Base-by-base conservation (phyloP, 2,113 vertebrate genomes). In the Empidonax traillii region DNA sequence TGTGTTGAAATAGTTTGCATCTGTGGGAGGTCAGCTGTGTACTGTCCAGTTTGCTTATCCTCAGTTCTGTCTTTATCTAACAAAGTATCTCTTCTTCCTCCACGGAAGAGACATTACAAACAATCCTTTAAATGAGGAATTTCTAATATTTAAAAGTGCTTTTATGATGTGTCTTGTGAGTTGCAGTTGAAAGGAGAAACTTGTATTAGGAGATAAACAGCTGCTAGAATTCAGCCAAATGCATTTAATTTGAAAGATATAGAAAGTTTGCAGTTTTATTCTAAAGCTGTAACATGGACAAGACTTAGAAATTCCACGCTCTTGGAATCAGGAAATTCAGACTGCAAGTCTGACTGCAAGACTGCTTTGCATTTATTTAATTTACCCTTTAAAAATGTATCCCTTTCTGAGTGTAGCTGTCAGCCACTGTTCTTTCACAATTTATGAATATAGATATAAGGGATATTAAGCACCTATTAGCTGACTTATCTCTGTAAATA, bases 401-500 rank as follows among this genome's bases (percentile, higher is more conserved):
- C 3, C 3, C 41, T 43, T 43, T 77, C 37, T 53, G 9, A 61
- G 7, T n/a, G 12, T 47, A 49, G 9, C n/a, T 75, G 33, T 58
- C 62, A 79, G 15, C 10, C 21, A 37, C 44, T 27, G 14, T 76
- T 20, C 10, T 41, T 91, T 85, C 35, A 47, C 35, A 35, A 33
- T 73, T 85, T 74, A 90, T 73, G 25, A 53, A 49, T 28, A 44
- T 37, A 56, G 59, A 59, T 75, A 76, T 11, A 68, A 59, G 23
- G 22, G 85, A 84, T 94, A 65, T 53, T 71, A 73, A 85, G 24
- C 41, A 94, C 44, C 8, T 88, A 93, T 89, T 91, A 79, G 43
- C 49, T 69, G 55, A 86, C 93, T 93, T 75, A 44, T 82, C 12
- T 51, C 68, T 63, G 24, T 89, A 96, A 96, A 94, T 82, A 88